Conservation (phyloP, 2,113 vertebrate species). For the Gadus chalcogrammus region DNA sequence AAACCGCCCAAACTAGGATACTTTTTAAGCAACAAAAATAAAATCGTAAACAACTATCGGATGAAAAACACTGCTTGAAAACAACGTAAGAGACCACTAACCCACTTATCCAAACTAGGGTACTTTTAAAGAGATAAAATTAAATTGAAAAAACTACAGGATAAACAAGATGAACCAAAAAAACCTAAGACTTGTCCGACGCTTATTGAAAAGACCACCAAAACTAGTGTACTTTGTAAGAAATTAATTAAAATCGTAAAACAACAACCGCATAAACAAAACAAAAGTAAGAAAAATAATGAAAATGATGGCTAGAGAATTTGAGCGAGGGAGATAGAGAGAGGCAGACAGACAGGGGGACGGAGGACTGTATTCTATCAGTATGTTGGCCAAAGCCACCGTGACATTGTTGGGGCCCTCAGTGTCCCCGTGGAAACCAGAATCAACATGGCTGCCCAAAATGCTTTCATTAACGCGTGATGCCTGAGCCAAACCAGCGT, state of each 20-base stretch:
- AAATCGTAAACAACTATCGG: background rate
- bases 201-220: no score
- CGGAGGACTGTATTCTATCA: conserved; percentile 27
- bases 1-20: no score
- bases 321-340: background rate
- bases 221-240: no score
- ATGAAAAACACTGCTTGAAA: background rate
- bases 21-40: background rate
- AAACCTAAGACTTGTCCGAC: no score
- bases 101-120: no score
- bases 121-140: no score
- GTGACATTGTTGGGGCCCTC: conserved; percentile 58
- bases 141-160: no score
- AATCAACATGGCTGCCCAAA: conserved; percentile 63
- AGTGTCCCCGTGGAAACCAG: conserved; percentile 56
- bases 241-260: background rate
- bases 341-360: background rate
- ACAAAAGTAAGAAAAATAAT: background rate
- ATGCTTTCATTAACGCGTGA: conserved; percentile 56
- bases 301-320: background rate
- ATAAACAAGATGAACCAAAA: no score
- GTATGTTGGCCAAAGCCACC: conserved; percentile 48
- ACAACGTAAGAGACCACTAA: no score
- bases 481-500: conserved; percentile 42
- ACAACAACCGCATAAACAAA: background rate